Conservation (phyloP, 2,888 invertebrate genomes). For the Bombyx huttoni region DNA sequence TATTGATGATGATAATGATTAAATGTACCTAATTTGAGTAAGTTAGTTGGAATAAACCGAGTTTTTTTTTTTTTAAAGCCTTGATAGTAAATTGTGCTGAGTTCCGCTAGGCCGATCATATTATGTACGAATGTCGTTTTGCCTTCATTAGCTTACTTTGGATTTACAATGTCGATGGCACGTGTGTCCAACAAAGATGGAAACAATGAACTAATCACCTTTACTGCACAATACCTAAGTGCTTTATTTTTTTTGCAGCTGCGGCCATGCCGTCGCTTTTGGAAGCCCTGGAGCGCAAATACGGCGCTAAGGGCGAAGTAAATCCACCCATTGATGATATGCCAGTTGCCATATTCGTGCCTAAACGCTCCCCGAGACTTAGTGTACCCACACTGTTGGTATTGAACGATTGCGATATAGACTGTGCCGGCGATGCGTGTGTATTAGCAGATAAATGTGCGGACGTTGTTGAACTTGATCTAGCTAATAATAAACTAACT, state of each 20-base stretch:
- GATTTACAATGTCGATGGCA: conserved; percentile 28
- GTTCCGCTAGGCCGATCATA: conserved; percentile 24
- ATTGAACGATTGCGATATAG: conserved; percentile 92
- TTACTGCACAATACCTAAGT: not conserved
- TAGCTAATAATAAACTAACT: conserved; percentile 92
- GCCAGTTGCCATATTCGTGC: conserved; percentile 89
- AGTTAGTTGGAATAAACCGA: not conserved
- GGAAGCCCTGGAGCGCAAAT: conserved; percentile 91
- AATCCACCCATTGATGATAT: conserved; percentile 74
- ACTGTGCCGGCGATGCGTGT: conserved; percentile 87
- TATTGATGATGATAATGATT: too few relatives aligned
- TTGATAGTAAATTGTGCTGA: conserved; percentile 12
- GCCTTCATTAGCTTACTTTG: conserved; percentile 17
- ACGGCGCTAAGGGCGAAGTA: conserved; percentile 78
- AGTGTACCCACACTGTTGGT: conserved; percentile 88
- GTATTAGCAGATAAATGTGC: conserved; percentile 86
- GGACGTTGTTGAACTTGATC: conserved; percentile 92
- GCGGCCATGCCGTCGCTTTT: conserved; percentile 86
- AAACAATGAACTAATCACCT: conserved; percentile 13
- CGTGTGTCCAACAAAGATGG: conserved; percentile 31
- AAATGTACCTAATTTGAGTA: not conserved
- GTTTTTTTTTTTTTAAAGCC: conserved; percentile 10
- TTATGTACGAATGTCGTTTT: conserved; percentile 9
- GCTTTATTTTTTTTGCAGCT: conserved; percentile 23
- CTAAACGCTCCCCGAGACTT: conserved; percentile 82